Evolutionary conservation across 2,888 invertebrate species (phyloP).

Genomic region (Gymnocheta viridis): DNA sequence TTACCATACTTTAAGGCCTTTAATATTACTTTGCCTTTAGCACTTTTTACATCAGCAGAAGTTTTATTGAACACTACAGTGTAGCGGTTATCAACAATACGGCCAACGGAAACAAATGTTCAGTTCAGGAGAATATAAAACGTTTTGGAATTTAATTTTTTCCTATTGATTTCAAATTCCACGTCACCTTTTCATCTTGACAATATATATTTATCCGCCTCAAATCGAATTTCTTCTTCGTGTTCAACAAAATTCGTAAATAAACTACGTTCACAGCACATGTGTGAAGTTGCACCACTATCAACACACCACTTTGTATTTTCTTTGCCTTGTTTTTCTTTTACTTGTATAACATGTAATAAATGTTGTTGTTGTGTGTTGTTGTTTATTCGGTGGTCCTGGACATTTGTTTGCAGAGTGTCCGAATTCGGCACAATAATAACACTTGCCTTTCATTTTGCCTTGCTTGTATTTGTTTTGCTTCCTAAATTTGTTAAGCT

Average conservation of each 20-base stretch:
- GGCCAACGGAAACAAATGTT: slow-evolving; percentile 64
- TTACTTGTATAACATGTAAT: not conserved
- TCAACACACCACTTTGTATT: slow-evolving; percentile 61
- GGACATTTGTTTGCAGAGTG: slow-evolving; percentile 14
- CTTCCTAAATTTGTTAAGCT: too few species aligned
- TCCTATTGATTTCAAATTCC: slow-evolving; percentile 61
- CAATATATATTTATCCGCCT: slow-evolving; percentile 56
- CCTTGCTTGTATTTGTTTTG: not conserved
- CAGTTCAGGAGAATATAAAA: slow-evolving; percentile 62
- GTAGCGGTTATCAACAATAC: slow-evolving; percentile 63
- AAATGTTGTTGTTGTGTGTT: slow-evolving; percentile 27
- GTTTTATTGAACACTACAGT: slow-evolving; percentile 58
- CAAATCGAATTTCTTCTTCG: slow-evolving; percentile 50
- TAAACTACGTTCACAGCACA: slow-evolving; percentile 51
- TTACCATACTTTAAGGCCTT: slow-evolving; percentile 19
- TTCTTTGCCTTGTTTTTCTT: not conserved
- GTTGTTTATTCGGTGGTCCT: not conserved
- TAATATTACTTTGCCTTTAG: slow-evolving; percentile 33
- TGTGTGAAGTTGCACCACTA: slow-evolving; percentile 68
- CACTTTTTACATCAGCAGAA: slow-evolving; percentile 32
- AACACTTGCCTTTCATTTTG: slow-evolving; percentile 7
- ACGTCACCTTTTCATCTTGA: slow-evolving; percentile 47
- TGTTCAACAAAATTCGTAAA: slow-evolving; percentile 49
- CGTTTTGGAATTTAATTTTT: slow-evolving; percentile 60
- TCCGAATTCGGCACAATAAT: not conserved